Base-by-base conservation (phyloP, 23 tunicate species). In the Halocynthia roretzi region DNA sequence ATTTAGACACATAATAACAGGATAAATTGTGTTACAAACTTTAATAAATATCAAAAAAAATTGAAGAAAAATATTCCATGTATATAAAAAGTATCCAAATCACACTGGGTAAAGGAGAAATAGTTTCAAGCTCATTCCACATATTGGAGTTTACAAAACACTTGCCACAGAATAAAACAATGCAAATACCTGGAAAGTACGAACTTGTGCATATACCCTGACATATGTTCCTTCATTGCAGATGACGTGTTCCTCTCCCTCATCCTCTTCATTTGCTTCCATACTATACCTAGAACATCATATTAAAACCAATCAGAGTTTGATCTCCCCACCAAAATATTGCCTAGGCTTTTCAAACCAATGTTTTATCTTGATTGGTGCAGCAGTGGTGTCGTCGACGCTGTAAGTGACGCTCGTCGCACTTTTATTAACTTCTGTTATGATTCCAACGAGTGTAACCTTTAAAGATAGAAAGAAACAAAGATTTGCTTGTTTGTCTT, bases 341-440 rank as follows among this genome's bases (percentile, higher is more conserved):
- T 4, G 4, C 15, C 63, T 0, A 58, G 63, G 17, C 5, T 58
- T 58, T 58, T 58, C 15, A 58, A 58, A 91, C 97, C 97, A 91
- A 53, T 85, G 84, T 63, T 91, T 91, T 6, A 86, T 76, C 0
- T 72, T 77, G 6, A 80, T 83, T 8, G 78, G 78, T 53, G 70
- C 56, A 62, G 93, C 97, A 51, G 87, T 82, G 8, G 97, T 66
- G 56, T 91, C 97, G 67, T 91, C 97, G 18, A 91, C 56, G 62
- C 77, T 78, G 50, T 91, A 91, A 0, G 91, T 91, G 71, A 82
- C 83, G 53, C 97, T 87, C 10, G 87, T 91, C 61, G 85, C 87
- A 66, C 87, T 85, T 67, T 81, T 81, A 56, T 85, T 87, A 6
- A 73, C 85, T 5, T 78, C 52, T n/a, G 81, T 79, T 18, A 91